Conservation (phyloP, 2,888 invertebrate species). For the Acleris literana region DNA sequence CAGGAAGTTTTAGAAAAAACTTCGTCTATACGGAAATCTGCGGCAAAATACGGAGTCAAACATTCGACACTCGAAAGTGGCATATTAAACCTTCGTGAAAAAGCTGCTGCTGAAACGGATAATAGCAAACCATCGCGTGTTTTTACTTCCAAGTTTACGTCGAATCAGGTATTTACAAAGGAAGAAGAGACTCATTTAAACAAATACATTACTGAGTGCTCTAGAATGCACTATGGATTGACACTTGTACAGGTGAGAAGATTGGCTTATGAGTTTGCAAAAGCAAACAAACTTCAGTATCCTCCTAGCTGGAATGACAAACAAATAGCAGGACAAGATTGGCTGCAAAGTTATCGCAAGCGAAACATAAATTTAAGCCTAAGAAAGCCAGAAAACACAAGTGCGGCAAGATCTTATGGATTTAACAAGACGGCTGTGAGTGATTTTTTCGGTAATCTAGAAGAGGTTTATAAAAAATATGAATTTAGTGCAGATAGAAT, state of each 20-base stretch:
- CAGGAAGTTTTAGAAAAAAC: constrained; percentile 29
- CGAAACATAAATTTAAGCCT: not conserved
- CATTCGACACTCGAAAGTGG: constrained; percentile 27
- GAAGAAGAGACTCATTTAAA: constrained; percentile 34
- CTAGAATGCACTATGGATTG: not conserved
- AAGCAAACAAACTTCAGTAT: not conserved
- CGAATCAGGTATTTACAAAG: constrained; percentile 31
- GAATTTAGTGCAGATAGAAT: not conserved
- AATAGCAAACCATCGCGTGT: constrained; percentile 8
- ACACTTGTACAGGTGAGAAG: not conserved
- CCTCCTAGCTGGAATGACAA: not conserved
- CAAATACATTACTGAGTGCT: constrained; percentile 31
- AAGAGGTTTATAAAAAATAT: not conserved
- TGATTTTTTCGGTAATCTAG: not conserved
- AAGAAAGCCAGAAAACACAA: not conserved
- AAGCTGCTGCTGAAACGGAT: constrained; percentile 1
- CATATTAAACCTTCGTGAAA: constrained; percentile 25
- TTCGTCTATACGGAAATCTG: constrained; percentile 32
- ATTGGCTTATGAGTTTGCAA: not conserved
- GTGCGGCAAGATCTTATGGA: not conserved
- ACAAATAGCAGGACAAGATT: not conserved
- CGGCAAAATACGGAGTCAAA: constrained; percentile 36
- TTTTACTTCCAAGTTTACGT: constrained; percentile 31
- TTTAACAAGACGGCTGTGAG: not conserved
- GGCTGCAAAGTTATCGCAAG: not conserved